A percentile compares a stretch with the other conserved stretches of the same genome.
phyloP scores from a whole-genome alignment of 1,140 invertebrate genomes.

The Nymphalis io region DNA sequence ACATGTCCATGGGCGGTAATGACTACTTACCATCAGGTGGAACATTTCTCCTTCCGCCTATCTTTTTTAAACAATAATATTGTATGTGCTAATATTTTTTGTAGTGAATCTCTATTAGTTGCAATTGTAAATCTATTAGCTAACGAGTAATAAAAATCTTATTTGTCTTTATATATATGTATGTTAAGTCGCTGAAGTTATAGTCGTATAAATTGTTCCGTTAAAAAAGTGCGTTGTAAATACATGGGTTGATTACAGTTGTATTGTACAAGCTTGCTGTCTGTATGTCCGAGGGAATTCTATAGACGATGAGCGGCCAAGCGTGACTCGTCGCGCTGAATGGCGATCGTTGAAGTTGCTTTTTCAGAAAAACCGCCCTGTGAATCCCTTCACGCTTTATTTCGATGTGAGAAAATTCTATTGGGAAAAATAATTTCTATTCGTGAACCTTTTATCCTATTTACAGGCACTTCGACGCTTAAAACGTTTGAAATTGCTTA shows the following conservation, averaged over 20 bases:
- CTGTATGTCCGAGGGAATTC: slow-evolving; percentile 40
- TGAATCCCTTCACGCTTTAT: slow-evolving; percentile 56
- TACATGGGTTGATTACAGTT: neutral
- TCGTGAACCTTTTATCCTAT: slow-evolving; percentile 51
- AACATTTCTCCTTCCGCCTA: no score
- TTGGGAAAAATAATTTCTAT: slow-evolving; percentile 61
- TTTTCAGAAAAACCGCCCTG: slow-evolving; percentile 65
- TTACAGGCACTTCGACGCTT: slow-evolving; percentile 41
- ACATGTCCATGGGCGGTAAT: neutral
- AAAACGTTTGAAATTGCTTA: slow-evolving; percentile 44
- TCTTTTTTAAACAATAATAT: no score
- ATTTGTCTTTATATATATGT: no score
- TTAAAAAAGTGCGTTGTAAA: no score
- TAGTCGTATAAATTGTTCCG: no score
- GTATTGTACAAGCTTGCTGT: neutral
- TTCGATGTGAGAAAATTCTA: slow-evolving; percentile 63
- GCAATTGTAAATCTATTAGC: no score
- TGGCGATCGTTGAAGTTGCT: slow-evolving; percentile 54
- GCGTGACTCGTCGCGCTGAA: slow-evolving; percentile 50
- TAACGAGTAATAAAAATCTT: no score
- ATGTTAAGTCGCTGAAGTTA: no score
- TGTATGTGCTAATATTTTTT: no score
- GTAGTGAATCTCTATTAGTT: no score
- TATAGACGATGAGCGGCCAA: slow-evolving; percentile 48
- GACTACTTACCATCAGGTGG: neutral